These are phyloP conservation scores for Anabacerthia variegaticeps DNA, from an alignment of 2,797 vertebrate genomes.

Conservation along the genomic window DNA sequence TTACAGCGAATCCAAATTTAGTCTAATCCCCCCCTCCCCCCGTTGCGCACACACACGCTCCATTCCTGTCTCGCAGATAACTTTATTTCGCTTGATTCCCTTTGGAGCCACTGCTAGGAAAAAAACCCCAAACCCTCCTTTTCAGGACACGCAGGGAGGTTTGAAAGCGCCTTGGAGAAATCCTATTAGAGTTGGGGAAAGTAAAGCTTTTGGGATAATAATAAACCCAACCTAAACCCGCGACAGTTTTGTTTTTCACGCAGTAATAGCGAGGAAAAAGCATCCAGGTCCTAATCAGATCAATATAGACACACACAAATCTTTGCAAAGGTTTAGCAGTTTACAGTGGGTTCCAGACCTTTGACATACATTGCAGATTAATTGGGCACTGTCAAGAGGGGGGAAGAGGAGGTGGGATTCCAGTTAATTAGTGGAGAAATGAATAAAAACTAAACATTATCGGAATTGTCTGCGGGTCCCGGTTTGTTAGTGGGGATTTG, in stretches of 20 bases:
- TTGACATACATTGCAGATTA: slow-evolving; percentile 88
- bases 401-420: slow-evolving; percentile 83
- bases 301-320: slow-evolving; percentile 86
- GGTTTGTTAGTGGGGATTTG: slow-evolving; percentile 91
- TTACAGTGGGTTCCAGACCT: slow-evolving; percentile 84
- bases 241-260: slow-evolving; percentile 68
- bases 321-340: slow-evolving; percentile 88
- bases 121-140: background rate
- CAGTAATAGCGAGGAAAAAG: slow-evolving; percentile 58
- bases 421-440: slow-evolving; percentile 96
- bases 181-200: slow-evolving; percentile 79
- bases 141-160: background rate
- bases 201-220: background rate
- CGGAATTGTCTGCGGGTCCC: slow-evolving; percentile 83
- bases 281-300: slow-evolving; percentile 86
- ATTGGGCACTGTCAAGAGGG: slow-evolving; percentile 89
- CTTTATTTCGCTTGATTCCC: background rate
- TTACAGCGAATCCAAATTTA: background rate
- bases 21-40: no score
- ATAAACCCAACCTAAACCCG: background rate
- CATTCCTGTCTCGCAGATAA: background rate
- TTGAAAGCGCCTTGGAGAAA: slow-evolving; percentile 74
- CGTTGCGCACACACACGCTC: background rate
- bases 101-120: background rate
- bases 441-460: slow-evolving; percentile 88